Percentiles rank a stretch among this genome's conserved stretches.
Evolutionary conservation across 2,797 vertebrate species (phyloP).

Genomic region (Cichlasoma orientale): DNA sequence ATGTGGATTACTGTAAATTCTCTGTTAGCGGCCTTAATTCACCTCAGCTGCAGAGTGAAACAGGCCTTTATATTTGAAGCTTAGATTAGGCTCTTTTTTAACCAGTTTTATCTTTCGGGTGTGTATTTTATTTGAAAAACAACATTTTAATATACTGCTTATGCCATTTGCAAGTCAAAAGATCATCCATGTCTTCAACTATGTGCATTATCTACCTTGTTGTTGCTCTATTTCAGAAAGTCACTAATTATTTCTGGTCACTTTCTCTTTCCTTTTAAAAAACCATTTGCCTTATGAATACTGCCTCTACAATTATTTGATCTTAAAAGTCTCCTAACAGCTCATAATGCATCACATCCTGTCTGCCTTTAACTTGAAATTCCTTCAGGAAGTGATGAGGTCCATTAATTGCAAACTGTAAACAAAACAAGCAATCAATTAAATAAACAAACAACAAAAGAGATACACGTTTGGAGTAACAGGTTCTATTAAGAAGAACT

Average conservation of each 20-base stretch:
- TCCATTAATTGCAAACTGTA: not conserved
- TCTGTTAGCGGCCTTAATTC: conserved; percentile 8
- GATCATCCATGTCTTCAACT: not conserved
- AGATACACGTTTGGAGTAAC: not conserved
- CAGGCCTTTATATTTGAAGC: not conserved
- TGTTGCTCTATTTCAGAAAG: not conserved
- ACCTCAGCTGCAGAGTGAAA: conserved; percentile 10
- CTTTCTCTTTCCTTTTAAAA: not conserved
- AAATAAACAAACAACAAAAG: not conserved
- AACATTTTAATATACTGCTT: not conserved
- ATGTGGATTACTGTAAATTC: conserved; percentile 4
- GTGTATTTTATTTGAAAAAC: not conserved
- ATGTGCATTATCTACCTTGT: not conserved
- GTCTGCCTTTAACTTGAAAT: not conserved
- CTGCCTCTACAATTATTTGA: not conserved
- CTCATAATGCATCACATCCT: not conserved
- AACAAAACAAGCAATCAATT: not conserved
- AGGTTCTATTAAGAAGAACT: not conserved
- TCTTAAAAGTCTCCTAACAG: not conserved
- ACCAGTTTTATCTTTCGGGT: not conserved
- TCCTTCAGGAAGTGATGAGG: not conserved
- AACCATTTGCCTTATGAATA: not conserved
- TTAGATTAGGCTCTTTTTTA: not conserved
- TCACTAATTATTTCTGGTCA: not conserved
- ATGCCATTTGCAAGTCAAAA: not conserved